Percentiles rank a stretch among this genome's conserved stretches.
These are phyloP conservation scores for Holacanthus passer DNA, from an alignment of 2,113 vertebrate species.

Conservation along the genomic window DNA sequence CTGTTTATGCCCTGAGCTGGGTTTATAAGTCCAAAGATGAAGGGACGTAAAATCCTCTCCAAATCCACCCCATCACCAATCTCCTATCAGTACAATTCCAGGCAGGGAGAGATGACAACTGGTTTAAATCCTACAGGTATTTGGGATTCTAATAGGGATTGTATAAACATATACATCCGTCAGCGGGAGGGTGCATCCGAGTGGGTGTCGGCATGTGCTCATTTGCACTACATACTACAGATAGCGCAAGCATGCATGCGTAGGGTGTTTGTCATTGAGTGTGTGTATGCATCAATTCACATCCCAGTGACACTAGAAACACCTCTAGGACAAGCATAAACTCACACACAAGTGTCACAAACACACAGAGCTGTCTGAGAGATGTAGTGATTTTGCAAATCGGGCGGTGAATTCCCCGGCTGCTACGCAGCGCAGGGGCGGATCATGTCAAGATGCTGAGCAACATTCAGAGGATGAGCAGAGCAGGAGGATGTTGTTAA, in stretches of 20 bases:
- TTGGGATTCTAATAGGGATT: constrained; percentile 52
- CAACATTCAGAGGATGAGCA: constrained; percentile 39
- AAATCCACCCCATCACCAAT: constrained; percentile 66
- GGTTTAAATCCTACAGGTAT: constrained; percentile 53
- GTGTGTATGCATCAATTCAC: constrained; percentile 10
- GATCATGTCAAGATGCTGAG: constrained; percentile 43
- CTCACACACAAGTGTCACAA: constrained; percentile 3
- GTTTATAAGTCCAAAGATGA: constrained; percentile 72
- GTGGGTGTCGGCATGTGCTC: background rate
- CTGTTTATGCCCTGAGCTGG: constrained; percentile 69
- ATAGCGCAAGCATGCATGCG: background rate
- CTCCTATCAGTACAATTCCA: constrained; percentile 58
- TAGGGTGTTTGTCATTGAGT: background rate
- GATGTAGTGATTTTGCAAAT: constrained; percentile 37
- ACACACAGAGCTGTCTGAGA: constrained; percentile 26
- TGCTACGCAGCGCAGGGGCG: constrained; percentile 12
- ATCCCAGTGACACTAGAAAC: constrained; percentile 1
- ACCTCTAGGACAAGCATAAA: background rate
- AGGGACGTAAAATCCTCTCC: constrained; percentile 70
- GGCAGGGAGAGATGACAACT: constrained; percentile 59
- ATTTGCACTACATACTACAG: background rate
- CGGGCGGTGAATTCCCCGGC: constrained; percentile 20
- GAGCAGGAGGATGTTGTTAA: constrained; percentile 36
- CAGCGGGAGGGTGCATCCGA: background rate
- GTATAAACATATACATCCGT: constrained; percentile 23